These are phyloP conservation scores for Epistrophe eligans DNA, from an alignment of 2,888 invertebrate genomes.

Conservation along the genomic window DNA sequence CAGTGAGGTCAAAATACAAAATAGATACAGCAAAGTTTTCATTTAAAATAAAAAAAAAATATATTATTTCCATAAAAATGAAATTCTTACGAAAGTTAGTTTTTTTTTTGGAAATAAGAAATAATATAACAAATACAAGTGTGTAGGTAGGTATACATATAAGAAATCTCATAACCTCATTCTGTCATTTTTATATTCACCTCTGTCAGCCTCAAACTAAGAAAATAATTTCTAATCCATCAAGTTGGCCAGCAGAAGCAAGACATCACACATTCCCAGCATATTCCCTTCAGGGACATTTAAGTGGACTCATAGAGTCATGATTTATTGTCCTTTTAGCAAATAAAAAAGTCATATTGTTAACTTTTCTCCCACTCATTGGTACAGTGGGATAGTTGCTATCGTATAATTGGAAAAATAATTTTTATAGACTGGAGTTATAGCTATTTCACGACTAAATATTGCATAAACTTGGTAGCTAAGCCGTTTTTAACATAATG, in stretches of 20 bases:
- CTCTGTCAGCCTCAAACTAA: constrained; percentile 44
- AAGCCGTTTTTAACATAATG: no score
- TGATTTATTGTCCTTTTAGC: constrained; percentile 74
- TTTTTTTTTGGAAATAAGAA: not conserved
- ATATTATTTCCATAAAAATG: not conserved
- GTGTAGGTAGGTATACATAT: no score
- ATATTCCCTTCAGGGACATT: constrained; percentile 70
- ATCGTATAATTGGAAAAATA: not conserved
- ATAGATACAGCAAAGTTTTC: not conserved
- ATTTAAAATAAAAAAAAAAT: no score
- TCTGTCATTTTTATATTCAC: constrained; percentile 59
- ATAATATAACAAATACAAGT: not conserved
- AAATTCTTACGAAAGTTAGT: not conserved
- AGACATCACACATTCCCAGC: constrained; percentile 65
- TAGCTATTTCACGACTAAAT: no score
- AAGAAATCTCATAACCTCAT: constrained; percentile 51
- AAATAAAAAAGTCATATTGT: constrained; percentile 74
- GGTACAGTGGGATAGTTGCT: not conserved
- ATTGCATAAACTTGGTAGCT: no score
- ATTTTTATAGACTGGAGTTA: no score
- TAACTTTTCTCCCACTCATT: constrained; percentile 40
- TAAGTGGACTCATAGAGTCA: constrained; percentile 71
- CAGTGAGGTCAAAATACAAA: not conserved
- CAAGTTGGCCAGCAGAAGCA: constrained; percentile 61
- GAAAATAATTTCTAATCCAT: constrained; percentile 73